A percentile compares a stretch with the other conserved stretches of the same genome.
These are phyloP conservation scores for Leptinotarsa juncta DNA, from an alignment of 2,888 invertebrate genomes.

Conservation along the genomic window DNA sequence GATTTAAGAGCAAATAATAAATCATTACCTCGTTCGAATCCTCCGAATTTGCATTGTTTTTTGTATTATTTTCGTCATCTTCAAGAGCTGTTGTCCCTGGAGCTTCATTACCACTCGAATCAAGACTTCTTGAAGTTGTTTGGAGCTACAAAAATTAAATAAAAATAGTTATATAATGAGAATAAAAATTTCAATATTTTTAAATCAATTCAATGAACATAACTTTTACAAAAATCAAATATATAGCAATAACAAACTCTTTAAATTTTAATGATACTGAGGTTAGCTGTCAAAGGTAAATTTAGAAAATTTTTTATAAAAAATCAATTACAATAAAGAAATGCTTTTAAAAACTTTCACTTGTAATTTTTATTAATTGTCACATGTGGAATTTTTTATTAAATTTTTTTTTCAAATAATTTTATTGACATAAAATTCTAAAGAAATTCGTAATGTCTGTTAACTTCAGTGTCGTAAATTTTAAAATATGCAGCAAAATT, in stretches of 20 bases:
- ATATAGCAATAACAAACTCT: background rate
- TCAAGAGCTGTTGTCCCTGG: constrained; percentile 37
- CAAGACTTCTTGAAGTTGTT: background rate
- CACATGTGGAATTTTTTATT: constrained; percentile 12
- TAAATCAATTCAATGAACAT: constrained; percentile 17
- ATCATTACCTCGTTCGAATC: constrained; percentile 32
- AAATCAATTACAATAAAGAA: too few species aligned
- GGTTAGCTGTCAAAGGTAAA: background rate
- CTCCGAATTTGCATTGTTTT: background rate
- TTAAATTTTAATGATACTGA: constrained; percentile 10
- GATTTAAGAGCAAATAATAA: constrained; percentile 1
- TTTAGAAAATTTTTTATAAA: too few species aligned
- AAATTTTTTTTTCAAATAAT: too few species aligned
- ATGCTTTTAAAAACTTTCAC: constrained; percentile 10
- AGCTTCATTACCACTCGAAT: constrained; percentile 36
- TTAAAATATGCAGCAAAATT: too few species aligned
- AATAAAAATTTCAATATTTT: constrained; percentile 6
- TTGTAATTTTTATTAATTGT: constrained; percentile 8
- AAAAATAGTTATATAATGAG: constrained; percentile 11
- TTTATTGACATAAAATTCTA: too few species aligned
- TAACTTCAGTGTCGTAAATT: too few species aligned
- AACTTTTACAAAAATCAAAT: background rate
- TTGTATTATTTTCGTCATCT: constrained; percentile 37
- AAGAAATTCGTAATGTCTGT: too few species aligned
- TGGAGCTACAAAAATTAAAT: constrained; percentile 10